phyloP scores from a whole-genome alignment of 2,888 invertebrate genomes.

The Idaea straminata region DNA sequence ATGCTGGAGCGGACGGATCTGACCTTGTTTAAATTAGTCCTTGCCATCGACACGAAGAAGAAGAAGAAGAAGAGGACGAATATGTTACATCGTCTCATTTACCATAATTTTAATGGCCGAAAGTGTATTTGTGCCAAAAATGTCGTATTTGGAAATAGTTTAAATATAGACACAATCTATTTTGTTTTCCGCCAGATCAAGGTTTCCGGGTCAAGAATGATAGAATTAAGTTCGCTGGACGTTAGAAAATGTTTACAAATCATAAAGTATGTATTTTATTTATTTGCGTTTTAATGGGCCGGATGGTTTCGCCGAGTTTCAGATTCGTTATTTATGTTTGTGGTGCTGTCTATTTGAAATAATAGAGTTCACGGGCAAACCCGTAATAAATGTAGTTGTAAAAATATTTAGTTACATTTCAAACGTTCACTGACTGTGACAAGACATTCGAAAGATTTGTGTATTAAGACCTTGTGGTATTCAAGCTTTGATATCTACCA shows the following conservation, averaged over 20 bases:
- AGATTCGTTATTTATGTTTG: background rate
- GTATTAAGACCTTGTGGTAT: background rate
- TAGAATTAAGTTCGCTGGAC: constrained; percentile 22
- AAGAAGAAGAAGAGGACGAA: no score
- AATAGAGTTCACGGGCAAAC: background rate
- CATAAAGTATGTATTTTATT: constrained; percentile 30
- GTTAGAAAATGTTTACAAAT: constrained; percentile 28
- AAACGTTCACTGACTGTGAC: background rate
- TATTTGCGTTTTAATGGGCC: constrained; percentile 25
- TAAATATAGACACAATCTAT: background rate
- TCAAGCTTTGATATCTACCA: background rate
- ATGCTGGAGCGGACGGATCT: no score
- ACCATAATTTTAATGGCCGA: no score
- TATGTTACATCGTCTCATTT: no score
- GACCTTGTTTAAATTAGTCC: no score
- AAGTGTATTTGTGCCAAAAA: no score
- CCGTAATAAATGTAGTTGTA: background rate
- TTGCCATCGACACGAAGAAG: no score
- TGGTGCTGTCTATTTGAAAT: constrained; percentile 1
- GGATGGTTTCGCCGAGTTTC: constrained; percentile 22
- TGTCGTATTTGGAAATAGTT: background rate
- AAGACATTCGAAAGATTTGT: background rate
- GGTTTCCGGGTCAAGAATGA: constrained; percentile 58
- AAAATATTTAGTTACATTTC: background rate
- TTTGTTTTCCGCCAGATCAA: constrained; percentile 47